phyloP scores from a whole-genome alignment of 2,797 vertebrate genomes.

The Chloroceryle inda region DNA sequence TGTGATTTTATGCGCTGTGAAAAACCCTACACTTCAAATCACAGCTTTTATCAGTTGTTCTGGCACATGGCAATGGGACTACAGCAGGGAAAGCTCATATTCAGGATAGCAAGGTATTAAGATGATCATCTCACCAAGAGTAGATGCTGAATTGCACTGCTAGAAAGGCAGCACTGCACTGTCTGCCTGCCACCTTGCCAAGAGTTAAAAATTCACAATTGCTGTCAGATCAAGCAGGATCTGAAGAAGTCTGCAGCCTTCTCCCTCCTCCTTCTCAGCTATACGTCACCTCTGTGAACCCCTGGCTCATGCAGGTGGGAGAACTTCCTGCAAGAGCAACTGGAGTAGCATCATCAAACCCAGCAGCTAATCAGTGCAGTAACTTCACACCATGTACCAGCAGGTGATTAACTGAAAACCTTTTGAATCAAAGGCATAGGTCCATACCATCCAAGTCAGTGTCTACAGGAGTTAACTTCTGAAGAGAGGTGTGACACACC shows the following conservation, averaged over 20 bases:
- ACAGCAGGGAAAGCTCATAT: not conserved
- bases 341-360: slow-evolving; percentile 24
- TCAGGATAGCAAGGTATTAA: not conserved
- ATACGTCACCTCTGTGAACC: not conserved
- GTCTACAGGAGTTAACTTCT: not conserved
- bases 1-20: not conserved
- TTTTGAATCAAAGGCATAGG: slow-evolving; percentile 5
- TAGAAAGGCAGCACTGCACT: not conserved
- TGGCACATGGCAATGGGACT: not conserved
- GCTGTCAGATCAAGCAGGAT: slow-evolving; percentile 14
- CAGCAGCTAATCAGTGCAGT: not conserved
- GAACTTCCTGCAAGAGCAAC: slow-evolving; percentile 52
- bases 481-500: not conserved
- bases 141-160: not conserved
- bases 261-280: not conserved
- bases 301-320: not conserved
- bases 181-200: not conserved
- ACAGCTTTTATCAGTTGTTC: not conserved
- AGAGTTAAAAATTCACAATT: not conserved
- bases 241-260: not conserved
- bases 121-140: not conserved
- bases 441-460: not conserved
- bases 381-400: not conserved
- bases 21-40: not conserved
- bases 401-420: slow-evolving; percentile 18